phyloP scores from a whole-genome alignment of 2,888 invertebrate species.

The Adineta ricciae region DNA sequence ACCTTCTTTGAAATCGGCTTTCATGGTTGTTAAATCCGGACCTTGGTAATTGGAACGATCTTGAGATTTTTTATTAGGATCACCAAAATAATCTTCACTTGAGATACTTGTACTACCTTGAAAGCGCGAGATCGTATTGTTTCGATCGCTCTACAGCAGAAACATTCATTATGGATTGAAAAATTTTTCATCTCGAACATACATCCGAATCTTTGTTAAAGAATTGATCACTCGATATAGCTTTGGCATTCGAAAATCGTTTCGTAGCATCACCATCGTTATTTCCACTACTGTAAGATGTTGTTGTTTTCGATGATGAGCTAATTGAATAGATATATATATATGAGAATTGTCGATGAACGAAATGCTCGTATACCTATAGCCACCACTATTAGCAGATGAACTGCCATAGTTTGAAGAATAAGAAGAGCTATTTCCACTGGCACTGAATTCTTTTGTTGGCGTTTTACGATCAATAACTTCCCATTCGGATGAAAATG shows the following conservation, averaged over 20 bases:
- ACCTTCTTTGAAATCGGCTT: conserved; percentile 88
- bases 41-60: conserved; percentile 36
- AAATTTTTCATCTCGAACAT: neutral
- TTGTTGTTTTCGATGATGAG: neutral
- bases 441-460: neutral
- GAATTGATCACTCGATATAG: conserved; percentile 92
- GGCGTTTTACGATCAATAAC: conserved; percentile 37
- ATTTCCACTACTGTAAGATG: neutral
- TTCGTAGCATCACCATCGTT: conserved; percentile 63
- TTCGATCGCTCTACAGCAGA: conserved; percentile 46
- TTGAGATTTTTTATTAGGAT: conserved; percentile 41
- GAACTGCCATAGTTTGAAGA: neutral
- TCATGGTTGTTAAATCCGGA: conserved; percentile 83
- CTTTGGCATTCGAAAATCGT: conserved; percentile 92
- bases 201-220: conserved; percentile 60
- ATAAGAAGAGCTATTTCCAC: neutral
- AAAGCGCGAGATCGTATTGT: conserved; percentile 62
- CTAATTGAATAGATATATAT: neutral
- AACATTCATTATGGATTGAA: neutral
- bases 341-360: neutral
- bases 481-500: conserved; percentile 42
- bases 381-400: neutral
- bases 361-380: neutral
- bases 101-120: conserved; percentile 89
- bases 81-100: conserved; percentile 83